Percentiles rank a stretch among this genome's conserved stretches.
Conservation (phyloP, 1,140 invertebrate species). For the Calosoma granatense region DNA sequence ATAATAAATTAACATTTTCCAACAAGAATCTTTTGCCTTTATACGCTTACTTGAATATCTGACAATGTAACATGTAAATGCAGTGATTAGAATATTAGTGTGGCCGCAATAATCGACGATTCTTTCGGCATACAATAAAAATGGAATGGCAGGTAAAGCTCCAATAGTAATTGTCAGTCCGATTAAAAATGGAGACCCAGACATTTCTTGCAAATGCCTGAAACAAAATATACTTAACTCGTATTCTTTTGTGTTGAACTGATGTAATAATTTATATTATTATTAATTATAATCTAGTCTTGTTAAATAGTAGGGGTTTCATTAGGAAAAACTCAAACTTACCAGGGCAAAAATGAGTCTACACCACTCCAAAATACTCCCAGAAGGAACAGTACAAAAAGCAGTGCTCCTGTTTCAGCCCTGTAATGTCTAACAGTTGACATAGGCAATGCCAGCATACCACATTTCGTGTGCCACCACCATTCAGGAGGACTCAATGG, state of each 20-base stretch:
- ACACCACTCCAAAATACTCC: conserved; percentile 69
- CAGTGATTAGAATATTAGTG: conserved; percentile 70
- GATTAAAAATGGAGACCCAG: conserved; percentile 46
- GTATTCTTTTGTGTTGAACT: neutral
- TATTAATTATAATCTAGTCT: no score
- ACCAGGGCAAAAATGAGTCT: conserved; percentile 64
- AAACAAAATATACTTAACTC: conserved; percentile 18
- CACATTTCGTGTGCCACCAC: conserved; percentile 73
- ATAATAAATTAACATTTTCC: neutral
- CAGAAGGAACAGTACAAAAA: conserved; percentile 56
- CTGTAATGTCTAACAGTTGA: conserved; percentile 60
- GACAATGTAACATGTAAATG: conserved; percentile 68
- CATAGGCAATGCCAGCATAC: conserved; percentile 61
- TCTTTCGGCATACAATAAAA: conserved; percentile 67
- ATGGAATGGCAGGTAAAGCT: conserved; percentile 54
- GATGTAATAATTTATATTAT: neutral
- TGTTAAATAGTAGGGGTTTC: neutral
- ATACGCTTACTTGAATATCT: conserved; percentile 56
- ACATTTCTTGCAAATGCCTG: conserved; percentile 49
- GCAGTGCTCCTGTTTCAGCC: conserved; percentile 55
- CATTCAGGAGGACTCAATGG: conserved; percentile 66
- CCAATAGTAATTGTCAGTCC: conserved; percentile 55
- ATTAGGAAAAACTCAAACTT: neutral
- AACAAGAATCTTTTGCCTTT: no score
- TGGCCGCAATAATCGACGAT: conserved; percentile 77